Percentiles rank a stretch among this genome's conserved stretches.
phyloP scores from a whole-genome alignment of 23 tunicate species.

The Trididemnum clinides region DNA sequence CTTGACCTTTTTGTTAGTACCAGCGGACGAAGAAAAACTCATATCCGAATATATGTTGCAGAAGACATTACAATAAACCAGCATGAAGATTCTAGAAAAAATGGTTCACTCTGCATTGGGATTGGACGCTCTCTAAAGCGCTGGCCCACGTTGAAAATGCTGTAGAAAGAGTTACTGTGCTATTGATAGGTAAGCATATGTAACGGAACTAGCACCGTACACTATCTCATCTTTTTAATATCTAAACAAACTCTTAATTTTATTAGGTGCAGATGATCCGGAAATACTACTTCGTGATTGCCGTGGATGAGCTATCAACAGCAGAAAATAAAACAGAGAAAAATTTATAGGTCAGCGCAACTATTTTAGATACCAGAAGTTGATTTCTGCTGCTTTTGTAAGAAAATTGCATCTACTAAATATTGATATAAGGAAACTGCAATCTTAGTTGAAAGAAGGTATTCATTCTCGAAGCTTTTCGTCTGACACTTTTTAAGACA shows the following conservation, averaged over 20 bases:
- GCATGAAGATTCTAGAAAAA: not conserved
- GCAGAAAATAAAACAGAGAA: conserved; percentile 2
- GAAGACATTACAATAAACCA: not conserved
- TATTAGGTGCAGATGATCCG: not conserved
- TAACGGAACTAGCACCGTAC: not conserved
- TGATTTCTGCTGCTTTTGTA: too few relatives aligned
- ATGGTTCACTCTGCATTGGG: not conserved
- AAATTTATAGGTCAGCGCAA: not conserved
- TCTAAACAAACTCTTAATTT: not conserved
- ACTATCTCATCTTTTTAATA: not conserved
- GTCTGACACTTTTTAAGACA: too few relatives aligned
- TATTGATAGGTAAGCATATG: not conserved
- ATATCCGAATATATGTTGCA: not conserved
- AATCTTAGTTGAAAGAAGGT: too few relatives aligned
- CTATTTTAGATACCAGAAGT: not conserved
- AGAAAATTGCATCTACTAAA: too few relatives aligned
- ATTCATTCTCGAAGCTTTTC: too few relatives aligned
- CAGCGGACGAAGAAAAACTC: not conserved
- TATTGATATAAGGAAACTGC: too few relatives aligned
- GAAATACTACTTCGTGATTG: not conserved
- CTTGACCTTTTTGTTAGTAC: not conserved
- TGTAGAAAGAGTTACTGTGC: conserved; percentile 6
- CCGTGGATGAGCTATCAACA: not conserved
- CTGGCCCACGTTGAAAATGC: not conserved
- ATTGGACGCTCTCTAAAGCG: conserved; percentile 5